Percentiles rank a stretch among this genome's conserved stretches.
Conservation (phyloP, 2,888 invertebrate species). For the Drosophila mayaguana region DNA sequence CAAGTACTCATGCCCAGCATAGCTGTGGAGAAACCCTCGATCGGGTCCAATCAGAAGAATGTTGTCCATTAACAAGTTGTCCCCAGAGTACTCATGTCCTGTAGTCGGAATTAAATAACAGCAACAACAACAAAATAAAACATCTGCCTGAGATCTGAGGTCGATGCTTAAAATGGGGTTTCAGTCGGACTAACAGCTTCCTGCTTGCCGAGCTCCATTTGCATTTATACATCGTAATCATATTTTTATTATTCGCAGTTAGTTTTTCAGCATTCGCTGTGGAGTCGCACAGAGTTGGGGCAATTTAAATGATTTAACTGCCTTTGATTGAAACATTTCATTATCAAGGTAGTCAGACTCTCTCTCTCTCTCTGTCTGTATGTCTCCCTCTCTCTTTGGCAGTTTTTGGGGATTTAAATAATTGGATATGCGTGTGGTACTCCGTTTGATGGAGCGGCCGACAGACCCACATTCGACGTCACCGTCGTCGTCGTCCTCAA, state of each 20-base stretch:
- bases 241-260: slow-evolving; percentile 81
- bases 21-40: slow-evolving; percentile 38
- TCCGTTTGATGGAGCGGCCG: slow-evolving; percentile 33
- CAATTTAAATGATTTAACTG: slow-evolving; percentile 79
- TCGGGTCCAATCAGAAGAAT: slow-evolving; percentile 67
- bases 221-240: slow-evolving; percentile 82
- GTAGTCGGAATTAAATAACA: not conserved
- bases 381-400: not conserved
- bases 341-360: slow-evolving; percentile 51
- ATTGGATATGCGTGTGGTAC: slow-evolving; percentile 83
- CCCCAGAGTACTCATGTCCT: slow-evolving; percentile 52
- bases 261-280: slow-evolving; percentile 47
- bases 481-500: slow-evolving; percentile 6
- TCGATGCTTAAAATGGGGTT: slow-evolving; percentile 14
- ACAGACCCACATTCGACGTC: slow-evolving; percentile 30
- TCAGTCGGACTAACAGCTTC: slow-evolving; percentile 44
- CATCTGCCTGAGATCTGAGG: slow-evolving; percentile 66
- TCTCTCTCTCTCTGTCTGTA: slow-evolving; percentile 2
- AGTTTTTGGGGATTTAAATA: slow-evolving; percentile 75
- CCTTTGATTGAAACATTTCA: slow-evolving; percentile 81
- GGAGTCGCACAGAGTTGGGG: not conserved
- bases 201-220: slow-evolving; percentile 60
- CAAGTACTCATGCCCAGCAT: slow-evolving; percentile 10
- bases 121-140: slow-evolving; percentile 8
- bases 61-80: slow-evolving; percentile 76